A percentile compares a stretch with the other conserved stretches of the same genome.
phyloP scores from a whole-genome alignment of 2,797 vertebrate genomes.

The Scleropages formosus region DNA sequence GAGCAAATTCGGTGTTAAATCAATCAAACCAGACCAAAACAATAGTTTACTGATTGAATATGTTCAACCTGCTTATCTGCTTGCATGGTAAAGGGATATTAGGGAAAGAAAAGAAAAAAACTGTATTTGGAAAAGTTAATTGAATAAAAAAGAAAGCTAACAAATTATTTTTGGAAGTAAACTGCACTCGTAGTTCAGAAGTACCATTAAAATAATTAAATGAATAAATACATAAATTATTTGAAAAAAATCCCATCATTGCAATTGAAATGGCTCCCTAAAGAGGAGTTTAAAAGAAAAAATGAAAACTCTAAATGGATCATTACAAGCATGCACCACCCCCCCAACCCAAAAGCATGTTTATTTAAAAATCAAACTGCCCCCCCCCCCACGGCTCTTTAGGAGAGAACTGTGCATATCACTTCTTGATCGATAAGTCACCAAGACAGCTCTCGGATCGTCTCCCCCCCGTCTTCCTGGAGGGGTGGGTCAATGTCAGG shows the following conservation, averaged over 20 bases:
- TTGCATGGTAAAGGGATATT: background rate
- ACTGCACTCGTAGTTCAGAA: too few species aligned
- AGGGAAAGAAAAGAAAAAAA: too few species aligned
- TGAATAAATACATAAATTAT: background rate
- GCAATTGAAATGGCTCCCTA: background rate
- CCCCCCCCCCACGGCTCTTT: conserved; percentile 39
- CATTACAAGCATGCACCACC: conserved; percentile 17
- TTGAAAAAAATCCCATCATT: background rate
- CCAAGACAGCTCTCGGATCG: conserved; percentile 56
- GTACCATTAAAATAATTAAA: too few species aligned
- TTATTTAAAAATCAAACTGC: conserved; percentile 58
- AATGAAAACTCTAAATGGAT: conserved; percentile 35
- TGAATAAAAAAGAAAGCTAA: background rate
- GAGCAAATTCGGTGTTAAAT: background rate
- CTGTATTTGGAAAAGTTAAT: background rate
- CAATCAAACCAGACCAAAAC: background rate
- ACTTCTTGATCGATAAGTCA: conserved; percentile 62
- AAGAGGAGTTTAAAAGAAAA: conserved; percentile 27
- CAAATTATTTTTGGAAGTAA: too few species aligned
- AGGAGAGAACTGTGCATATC: conserved; percentile 47
- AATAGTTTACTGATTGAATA: background rate
- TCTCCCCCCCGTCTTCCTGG: conserved; percentile 55
- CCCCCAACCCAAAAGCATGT: conserved; percentile 39
- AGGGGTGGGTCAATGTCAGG: conserved; percentile 55
- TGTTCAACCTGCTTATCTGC: background rate